Evolutionary conservation across 1,140 invertebrate genomes (phyloP), one percentile per base, ranked within the genome.

Genomic region (Trichogramma pretiosum): DNA sequence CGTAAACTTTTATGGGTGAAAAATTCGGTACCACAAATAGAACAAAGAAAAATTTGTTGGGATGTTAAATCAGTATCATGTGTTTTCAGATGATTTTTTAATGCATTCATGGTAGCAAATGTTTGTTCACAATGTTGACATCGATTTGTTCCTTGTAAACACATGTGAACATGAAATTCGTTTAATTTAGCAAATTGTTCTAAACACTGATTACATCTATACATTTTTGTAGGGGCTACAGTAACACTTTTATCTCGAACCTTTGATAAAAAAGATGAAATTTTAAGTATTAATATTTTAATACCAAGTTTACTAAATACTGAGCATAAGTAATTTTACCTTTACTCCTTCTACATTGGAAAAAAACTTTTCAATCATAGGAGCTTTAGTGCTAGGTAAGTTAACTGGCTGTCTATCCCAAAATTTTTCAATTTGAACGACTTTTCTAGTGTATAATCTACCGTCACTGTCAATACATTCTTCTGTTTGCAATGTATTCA

Each of bases 11-110:
- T 85, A 37, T 79, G 78, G 0, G 79, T 77, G 5, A 72, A 70
- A 49, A 86, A 85, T 26, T 75, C 64, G 0, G 82, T 85, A 11
- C 74, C 75, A 53, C 83, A 86, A 18, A 79, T 67, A 8, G 73
- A 66, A 56, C 82, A 85, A 8, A 68, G 35, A 45, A 71, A 69
- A 4, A 58, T 57, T 5, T 60, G 62, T 22, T 63, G 63, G 8
- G 55, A 50, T 1, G 56, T 48, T 30, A 38, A 37, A 26, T 68
- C 60, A 4, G 28, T 39, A 23, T 41, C 30, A 22, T 72, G 69
- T 1, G 62, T 42, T 47, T 66, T 67, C n/a, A 58, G 51, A 33
- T 73, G 71, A 0, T 58, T 11, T 11, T 70, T 60, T 9, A 73
- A 52, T 0, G 68, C 67, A 42, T 67, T 71, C 0, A 48, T 41